Conservation (phyloP, 1,140 invertebrate genomes). For the Drosophila santomea region DNA sequence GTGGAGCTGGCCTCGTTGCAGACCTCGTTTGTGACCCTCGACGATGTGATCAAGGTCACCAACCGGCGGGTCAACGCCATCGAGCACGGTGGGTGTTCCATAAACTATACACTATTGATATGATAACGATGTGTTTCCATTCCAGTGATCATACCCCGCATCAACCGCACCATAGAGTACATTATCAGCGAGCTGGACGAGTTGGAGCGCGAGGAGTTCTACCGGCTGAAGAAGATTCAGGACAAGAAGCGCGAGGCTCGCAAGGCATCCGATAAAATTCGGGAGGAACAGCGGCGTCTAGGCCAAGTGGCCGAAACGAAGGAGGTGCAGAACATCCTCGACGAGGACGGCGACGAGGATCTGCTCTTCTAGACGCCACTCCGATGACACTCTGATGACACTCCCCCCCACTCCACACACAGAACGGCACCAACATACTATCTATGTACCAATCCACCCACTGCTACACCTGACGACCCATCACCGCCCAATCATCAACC, state of each 20-base stretch:
- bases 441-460: not conserved
- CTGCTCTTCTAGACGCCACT: constrained; percentile 91
- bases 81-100: constrained; percentile 93
- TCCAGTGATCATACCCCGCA: constrained; percentile 98
- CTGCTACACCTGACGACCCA: not conserved
- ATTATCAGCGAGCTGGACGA: constrained; percentile 99
- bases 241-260: constrained; percentile 88
- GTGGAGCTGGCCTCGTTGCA: constrained; percentile 98
- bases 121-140: constrained; percentile 6
- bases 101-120: constrained; percentile 7
- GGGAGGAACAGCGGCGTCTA: constrained; percentile 85
- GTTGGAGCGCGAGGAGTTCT: constrained; percentile 99
- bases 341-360: constrained; percentile 96
- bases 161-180: constrained; percentile 98
- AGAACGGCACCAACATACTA: not conserved
- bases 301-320: constrained; percentile 84
- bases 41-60: constrained; percentile 98
- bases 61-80: constrained; percentile 99
- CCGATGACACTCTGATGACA: no score
- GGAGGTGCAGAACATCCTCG: constrained; percentile 90
- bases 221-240: constrained; percentile 93
- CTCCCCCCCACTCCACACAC: not conserved
- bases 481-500: not conserved
- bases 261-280: constrained; percentile 86
- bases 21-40: constrained; percentile 98